Base-by-base conservation (phyloP, 2,888 invertebrate species). In the Arctia plantaginis region DNA sequence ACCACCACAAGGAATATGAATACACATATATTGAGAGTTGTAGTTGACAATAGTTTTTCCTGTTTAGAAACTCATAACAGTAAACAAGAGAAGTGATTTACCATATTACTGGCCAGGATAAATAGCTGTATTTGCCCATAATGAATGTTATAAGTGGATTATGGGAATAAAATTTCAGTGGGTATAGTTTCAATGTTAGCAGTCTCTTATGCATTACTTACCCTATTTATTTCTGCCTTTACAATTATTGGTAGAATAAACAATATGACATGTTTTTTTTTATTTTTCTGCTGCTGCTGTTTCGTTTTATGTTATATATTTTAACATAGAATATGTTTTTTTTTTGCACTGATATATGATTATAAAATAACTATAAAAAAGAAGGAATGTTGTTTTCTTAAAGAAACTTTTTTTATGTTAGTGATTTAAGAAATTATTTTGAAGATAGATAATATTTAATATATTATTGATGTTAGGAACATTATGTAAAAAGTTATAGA, bases 41-140 rank as follows among this genome's bases (percentile, higher is more conserved):
- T 10, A 59, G 55, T 69, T 69, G 59, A 69, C 39, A 69, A 69
- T 41, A 69, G 3, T 35, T 59, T 39, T 69, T 6, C 66, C 44
- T 66, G 27, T 69, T 69, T 69, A 27, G 41, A 59, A n/a, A 41
- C 35, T 0, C 13, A 41, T 67, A 15, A 47, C 18, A 33, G 15
- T 4, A 51, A 69, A 69, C 35, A 55, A 20, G 23, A 35, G 35
- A 65, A 65, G 33, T 35, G 23, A 39, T 65, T 39, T 39, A 65
- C 8, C 8, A 65, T 18, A 23, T 35, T 64, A 64, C 20, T 30
- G 30, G 15, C 23, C 51, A n/a, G 55, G n/a, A 55, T 27, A 55
- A 15, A 44, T 44, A 44, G 15, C 15, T 3, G 51, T n/a, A 2
- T 55, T 23, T n/a, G 0, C 2, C 23, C 23, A 6, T 35, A 3